A percentile compares a stretch with the other conserved stretches of the same genome.
Conservation (phyloP, 2,888 invertebrate species). For the Trichogramma evanescens region DNA sequence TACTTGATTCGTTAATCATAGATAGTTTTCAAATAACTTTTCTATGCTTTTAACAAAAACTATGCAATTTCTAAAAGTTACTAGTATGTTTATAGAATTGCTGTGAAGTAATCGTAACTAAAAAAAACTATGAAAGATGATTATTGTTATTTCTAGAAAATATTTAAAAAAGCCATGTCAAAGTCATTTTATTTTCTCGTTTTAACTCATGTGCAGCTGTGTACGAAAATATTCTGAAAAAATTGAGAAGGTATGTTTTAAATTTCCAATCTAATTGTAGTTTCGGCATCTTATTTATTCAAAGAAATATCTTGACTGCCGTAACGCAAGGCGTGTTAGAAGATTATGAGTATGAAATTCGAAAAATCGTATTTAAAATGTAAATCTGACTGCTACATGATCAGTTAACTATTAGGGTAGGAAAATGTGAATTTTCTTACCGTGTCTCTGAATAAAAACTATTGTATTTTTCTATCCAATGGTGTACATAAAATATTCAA, state of each 20-base stretch:
- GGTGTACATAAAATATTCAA: too few relatives aligned
- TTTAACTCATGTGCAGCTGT: too few relatives aligned
- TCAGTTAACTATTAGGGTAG: not conserved
- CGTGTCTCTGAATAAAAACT: constrained; percentile 35
- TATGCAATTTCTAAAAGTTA: not conserved
- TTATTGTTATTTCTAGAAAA: too few relatives aligned
- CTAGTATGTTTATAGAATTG: not conserved
- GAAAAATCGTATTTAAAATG: constrained; percentile 13
- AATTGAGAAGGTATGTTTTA: too few relatives aligned
- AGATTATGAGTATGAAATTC: constrained; percentile 16
- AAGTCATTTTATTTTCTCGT: too few relatives aligned
- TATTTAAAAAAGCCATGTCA: too few relatives aligned
- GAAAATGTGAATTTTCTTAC: constrained; percentile 34
- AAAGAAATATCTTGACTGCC: constrained; percentile 19
- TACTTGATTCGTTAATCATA: not conserved
- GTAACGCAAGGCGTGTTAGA: constrained; percentile 13
- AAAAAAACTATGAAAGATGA: too few relatives aligned
- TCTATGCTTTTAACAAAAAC: not conserved
- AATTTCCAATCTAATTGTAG: too few relatives aligned
- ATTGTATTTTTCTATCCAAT: constrained; percentile 46
- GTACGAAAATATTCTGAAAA: too few relatives aligned
- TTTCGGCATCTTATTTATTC: constrained; percentile 10
- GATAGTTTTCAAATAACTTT: not conserved
- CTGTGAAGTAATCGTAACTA: too few relatives aligned
- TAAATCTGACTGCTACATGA: constrained; percentile 1